Evolutionary conservation across 1,140 invertebrate species (phyloP), one percentile per base, ranked within the genome.

Genomic region (Magallana gigas): DNA sequence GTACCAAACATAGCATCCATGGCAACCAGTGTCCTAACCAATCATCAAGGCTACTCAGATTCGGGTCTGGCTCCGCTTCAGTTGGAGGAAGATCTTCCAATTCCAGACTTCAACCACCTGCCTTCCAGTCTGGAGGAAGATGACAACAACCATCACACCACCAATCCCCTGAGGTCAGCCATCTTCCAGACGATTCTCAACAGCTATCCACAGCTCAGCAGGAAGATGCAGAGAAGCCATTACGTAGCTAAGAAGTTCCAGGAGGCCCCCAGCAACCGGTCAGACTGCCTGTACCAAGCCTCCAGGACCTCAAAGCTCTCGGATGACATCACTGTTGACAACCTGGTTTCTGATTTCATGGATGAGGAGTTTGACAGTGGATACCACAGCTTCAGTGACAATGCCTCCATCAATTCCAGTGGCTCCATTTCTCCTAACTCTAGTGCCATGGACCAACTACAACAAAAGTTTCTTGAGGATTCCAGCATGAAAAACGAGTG

Each of bases 161-260:
- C 71, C 36, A 89, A 89, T 23, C 62, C 83, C 29, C 83, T 89
- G 11, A 58, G 88, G 56, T 87, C 86, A 16, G 86, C 85, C 14
- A 85, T 89, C 9, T 89, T 87, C 59, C 68, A 71, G 9, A 84
- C 59, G 57, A 85, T 89, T 36, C 85, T 89, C n/a, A 84, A 76
- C 16, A 85, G 84, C 14, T 89, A 87, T 57, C 85, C 86, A 68
- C 64, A 89, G 3, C 62, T 89, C 23, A 81, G 59, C 57, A 84
- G 56, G 2, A 81, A 84, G 83, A 56, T 87, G 9, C 6, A 76
- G 68, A 23, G 83, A 23, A 16, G 29, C 57, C 83, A 85, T 18
- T 57, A 89, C 76, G 56, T 83, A 80, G 57, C 82, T 48, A 76
- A 60, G 29, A n/a, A 62, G 84, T 68, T 18, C 14, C 36, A n/a